These are phyloP conservation scores for Helicoverpa assulta DNA, from an alignment of 2,888 invertebrate species.

Conservation along the genomic window DNA sequence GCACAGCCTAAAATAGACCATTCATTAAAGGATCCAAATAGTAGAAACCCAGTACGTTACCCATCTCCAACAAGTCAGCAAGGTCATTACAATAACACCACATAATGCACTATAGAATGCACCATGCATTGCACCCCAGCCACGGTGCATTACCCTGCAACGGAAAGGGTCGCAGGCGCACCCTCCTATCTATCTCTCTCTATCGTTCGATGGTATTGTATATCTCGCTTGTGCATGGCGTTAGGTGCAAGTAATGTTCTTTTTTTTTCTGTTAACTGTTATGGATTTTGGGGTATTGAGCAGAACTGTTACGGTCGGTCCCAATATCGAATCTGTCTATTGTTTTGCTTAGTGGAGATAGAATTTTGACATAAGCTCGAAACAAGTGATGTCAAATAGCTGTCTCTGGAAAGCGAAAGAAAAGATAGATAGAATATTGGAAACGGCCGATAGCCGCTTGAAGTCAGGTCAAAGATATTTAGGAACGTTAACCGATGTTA, in stretches of 20 bases:
- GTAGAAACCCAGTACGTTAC: not conserved
- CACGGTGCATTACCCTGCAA: slow-evolving; percentile 62
- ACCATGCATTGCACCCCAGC: slow-evolving; percentile 57
- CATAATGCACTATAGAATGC: slow-evolving; percentile 55
- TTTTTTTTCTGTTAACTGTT: slow-evolving; percentile 34
- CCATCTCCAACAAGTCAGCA: not conserved
- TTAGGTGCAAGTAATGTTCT: slow-evolving; percentile 39
- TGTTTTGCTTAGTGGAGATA: too few relatives aligned
- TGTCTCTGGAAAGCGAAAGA: too few relatives aligned
- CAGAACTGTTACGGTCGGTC: not conserved
- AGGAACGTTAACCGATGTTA: not conserved
- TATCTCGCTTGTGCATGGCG: slow-evolving; percentile 23
- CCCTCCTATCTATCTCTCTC: slow-evolving; percentile 59
- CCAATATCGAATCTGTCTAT: too few relatives aligned
- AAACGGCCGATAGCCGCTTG: not conserved
- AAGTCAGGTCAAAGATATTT: not conserved
- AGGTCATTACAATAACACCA: slow-evolving; percentile 41
- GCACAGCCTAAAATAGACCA: not conserved
- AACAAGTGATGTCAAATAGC: too few relatives aligned
- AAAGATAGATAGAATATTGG: too few relatives aligned
- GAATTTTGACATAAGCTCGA: too few relatives aligned
- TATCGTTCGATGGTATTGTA: not conserved
- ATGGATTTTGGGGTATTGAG: slow-evolving; percentile 21
- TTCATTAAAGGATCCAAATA: too few relatives aligned
- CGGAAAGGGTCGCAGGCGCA: slow-evolving; percentile 69